phyloP scores from a whole-genome alignment of 2,888 invertebrate species.

The Tupiocoris notatus region DNA sequence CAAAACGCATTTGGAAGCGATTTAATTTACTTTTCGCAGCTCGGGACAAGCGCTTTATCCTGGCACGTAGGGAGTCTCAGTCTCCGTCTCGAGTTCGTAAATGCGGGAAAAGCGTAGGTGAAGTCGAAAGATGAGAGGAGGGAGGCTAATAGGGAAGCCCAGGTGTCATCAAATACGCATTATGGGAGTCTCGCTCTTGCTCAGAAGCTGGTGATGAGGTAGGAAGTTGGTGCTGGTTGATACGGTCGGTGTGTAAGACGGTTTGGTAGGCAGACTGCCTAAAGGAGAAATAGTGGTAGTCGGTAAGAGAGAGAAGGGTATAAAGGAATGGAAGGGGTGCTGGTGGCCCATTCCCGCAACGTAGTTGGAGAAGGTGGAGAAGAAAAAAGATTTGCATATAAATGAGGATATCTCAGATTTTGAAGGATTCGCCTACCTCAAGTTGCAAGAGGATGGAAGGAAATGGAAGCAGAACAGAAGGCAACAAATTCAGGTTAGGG shows the following conservation, averaged over 20 bases:
- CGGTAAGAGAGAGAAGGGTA: background rate
- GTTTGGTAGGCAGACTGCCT: background rate
- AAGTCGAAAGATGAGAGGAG: background rate
- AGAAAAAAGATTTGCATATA: slow-evolving; percentile 38
- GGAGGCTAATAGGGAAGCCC: slow-evolving; percentile 35
- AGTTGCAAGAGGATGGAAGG: background rate
- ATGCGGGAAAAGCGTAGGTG: no score
- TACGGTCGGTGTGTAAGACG: background rate
- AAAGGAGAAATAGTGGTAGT: background rate
- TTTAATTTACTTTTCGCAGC: background rate
- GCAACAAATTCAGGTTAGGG: no score
- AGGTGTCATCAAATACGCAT: slow-evolving; percentile 42
- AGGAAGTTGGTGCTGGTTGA: background rate
- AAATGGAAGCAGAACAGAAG: background rate
- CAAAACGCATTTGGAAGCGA: background rate
- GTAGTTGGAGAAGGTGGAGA: background rate
- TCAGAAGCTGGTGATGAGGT: background rate
- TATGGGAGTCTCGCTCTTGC: slow-evolving; percentile 22
- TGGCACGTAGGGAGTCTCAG: background rate
- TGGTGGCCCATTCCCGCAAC: background rate
- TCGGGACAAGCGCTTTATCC: background rate
- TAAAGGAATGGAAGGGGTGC: background rate
- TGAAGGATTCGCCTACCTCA: slow-evolving; percentile 20
- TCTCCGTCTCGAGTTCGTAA: background rate
- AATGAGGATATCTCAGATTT: slow-evolving; percentile 38